Percentiles rank a stretch among this genome's conserved stretches.
phyloP scores from a whole-genome alignment of 2,797 vertebrate species.

The Chelon labrosus region DNA sequence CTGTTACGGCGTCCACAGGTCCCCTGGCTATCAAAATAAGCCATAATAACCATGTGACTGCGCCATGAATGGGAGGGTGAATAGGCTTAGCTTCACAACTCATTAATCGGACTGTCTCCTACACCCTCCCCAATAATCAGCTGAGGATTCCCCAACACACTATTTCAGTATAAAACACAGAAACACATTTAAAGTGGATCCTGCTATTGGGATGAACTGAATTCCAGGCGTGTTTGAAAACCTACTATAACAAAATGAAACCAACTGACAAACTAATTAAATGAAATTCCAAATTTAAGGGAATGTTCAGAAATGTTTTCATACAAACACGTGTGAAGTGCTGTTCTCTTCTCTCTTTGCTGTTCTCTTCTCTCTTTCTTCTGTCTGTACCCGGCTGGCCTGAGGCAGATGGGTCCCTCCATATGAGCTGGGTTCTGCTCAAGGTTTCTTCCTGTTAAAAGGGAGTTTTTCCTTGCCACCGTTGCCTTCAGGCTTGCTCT shows the following conservation, averaged over 20 bases:
- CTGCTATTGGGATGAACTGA: neutral
- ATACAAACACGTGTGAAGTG: neutral
- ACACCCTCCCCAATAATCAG: constrained; percentile 46
- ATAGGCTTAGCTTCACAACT: constrained; percentile 78
- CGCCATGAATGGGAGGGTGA: constrained; percentile 75
- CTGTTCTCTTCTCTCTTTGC: too few species aligned
- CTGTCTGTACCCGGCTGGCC: too few species aligned
- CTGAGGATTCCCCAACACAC: constrained; percentile 39
- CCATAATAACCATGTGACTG: constrained; percentile 73
- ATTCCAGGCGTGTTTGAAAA: neutral
- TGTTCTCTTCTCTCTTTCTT: too few species aligned
- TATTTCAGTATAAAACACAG: constrained; percentile 6
- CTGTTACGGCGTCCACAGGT: constrained; percentile 61
- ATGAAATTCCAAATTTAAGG: rapidly evolving
- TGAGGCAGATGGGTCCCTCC: too few species aligned
- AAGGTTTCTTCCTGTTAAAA: too few species aligned
- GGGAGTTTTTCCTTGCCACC: too few species aligned
- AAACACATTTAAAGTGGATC: neutral
- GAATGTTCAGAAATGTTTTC: neutral
- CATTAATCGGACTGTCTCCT: constrained; percentile 69
- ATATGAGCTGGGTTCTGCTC: too few species aligned
- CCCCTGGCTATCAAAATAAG: constrained; percentile 71
- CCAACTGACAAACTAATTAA: neutral
- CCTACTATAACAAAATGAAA: neutral
- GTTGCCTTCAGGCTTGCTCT: too few species aligned